phyloP scores from a whole-genome alignment of 2,113 vertebrate species.

The Recurvirostra avosetta region DNA sequence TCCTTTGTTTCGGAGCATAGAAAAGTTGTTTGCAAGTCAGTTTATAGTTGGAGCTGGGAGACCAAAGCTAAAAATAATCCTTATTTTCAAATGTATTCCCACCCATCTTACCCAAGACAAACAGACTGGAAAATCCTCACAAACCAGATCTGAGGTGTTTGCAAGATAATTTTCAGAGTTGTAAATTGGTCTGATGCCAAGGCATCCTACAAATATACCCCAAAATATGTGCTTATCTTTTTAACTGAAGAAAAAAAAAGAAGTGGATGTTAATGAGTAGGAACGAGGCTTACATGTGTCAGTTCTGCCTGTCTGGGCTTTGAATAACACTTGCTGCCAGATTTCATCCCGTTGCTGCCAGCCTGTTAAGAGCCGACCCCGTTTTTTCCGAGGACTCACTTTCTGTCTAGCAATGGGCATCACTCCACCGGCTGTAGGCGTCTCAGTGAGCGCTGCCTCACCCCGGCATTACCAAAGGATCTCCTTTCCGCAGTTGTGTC shows the following conservation, averaged over 20 bases:
- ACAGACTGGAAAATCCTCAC: neutral
- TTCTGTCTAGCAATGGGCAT: neutral
- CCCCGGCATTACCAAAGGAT: neutral
- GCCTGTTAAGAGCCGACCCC: neutral
- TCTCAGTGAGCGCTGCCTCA: neutral
- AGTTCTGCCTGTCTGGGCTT: neutral
- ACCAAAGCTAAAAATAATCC: neutral
- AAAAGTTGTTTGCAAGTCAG: neutral
- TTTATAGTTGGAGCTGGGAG: neutral
- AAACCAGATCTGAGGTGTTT: neutral
- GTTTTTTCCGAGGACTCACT: neutral
- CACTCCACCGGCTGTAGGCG: accelerated
- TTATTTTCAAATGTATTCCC: neutral
- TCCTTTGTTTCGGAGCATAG: neutral
- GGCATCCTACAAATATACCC: neutral
- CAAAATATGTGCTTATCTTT: neutral
- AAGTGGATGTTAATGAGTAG: neutral
- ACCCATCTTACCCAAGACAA: neutral
- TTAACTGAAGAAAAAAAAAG: neutral
- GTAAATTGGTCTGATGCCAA: too few relatives aligned
- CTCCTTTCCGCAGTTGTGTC: neutral
- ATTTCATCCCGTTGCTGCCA: neutral
- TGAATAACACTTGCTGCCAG: neutral
- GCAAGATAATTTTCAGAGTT: neutral
- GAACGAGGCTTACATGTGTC: neutral